Evolutionary conservation across 2,113 vertebrate genomes (phyloP).

Genomic region (Numenius arquata): DNA sequence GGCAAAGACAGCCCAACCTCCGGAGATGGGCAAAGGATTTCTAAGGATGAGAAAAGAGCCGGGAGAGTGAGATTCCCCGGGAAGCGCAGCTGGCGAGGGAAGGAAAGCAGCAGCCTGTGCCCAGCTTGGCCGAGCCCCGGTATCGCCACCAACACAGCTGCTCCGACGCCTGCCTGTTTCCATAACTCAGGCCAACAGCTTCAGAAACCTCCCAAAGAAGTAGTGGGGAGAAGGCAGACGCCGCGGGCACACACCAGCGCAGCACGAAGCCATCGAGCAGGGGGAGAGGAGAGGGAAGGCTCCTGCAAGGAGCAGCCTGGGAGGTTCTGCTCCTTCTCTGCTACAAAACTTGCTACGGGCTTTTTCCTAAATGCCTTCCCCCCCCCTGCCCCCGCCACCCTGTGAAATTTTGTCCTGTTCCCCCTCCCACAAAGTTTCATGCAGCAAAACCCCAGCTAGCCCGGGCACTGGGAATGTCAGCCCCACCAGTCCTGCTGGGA

Average conservation of each 20-base stretch:
- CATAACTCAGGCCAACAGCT: neutral
- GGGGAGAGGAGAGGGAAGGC: neutral
- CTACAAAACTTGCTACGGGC: neutral
- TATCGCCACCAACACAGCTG: neutral
- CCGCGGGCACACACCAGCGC: too few relatives aligned
- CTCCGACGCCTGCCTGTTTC: neutral
- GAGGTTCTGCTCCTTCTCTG: neutral
- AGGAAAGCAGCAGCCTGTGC: neutral
- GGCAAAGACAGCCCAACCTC: neutral
- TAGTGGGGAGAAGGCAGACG: neutral
- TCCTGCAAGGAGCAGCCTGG: neutral
- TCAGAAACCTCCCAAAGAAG: neutral
- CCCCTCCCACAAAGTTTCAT: neutral
- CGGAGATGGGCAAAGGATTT: fast-evolving
- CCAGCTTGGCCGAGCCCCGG: neutral
- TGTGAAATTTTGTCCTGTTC: neutral
- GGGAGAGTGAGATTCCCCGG: neutral
- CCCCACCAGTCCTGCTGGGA: neutral
- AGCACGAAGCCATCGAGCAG: neutral
- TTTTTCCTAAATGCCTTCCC: neutral
- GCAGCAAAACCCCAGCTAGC: neutral
- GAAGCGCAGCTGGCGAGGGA: neutral
- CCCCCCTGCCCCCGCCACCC: fast-evolving
- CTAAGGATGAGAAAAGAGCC: neutral
- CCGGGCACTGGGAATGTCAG: neutral